A percentile compares a stretch with the other conserved stretches of the same genome.
Evolutionary conservation across 37 sponge, comb jelly and placozoan genomes (phyloP).

Genomic region (Ephydatia muelleri): DNA sequence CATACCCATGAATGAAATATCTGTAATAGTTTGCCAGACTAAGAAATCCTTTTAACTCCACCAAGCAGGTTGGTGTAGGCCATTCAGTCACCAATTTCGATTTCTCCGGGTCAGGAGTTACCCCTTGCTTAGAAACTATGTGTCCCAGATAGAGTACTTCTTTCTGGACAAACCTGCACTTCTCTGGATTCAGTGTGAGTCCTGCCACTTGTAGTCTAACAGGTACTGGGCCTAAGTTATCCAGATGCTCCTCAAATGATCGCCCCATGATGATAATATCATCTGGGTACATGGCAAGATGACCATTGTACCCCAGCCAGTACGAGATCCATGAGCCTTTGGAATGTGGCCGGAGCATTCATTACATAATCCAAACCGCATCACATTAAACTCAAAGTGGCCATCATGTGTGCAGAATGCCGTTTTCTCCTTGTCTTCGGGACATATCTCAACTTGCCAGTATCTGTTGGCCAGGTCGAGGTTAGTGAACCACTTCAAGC

Average conservation of each 20-base stretch:
- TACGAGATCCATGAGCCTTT: slow-evolving; percentile 26
- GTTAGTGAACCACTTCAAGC: slow-evolving; percentile 4
- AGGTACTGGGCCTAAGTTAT: neutral
- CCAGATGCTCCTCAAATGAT: slow-evolving; percentile 21
- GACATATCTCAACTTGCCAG: slow-evolving; percentile 12
- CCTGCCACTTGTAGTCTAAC: neutral
- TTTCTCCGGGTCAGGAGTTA: slow-evolving; percentile 24
- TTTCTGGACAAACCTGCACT: neutral
- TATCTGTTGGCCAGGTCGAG: slow-evolving; percentile 13
- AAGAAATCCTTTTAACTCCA: slow-evolving; percentile 34
- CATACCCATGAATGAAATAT: slow-evolving; percentile 8
- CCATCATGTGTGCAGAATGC: slow-evolving; percentile 21
- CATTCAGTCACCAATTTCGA: slow-evolving; percentile 13
- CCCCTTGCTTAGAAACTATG: slow-evolving; percentile 23
- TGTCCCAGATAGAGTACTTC: slow-evolving; percentile 23
- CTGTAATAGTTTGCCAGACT: slow-evolving; percentile 31
- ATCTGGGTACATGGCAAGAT: slow-evolving; percentile 12
- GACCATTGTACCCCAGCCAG: neutral
- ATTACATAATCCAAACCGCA: slow-evolving; percentile 25
- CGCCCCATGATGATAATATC: slow-evolving; percentile 14
- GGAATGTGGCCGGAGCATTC: slow-evolving; percentile 12
- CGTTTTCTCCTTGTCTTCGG: slow-evolving; percentile 10
- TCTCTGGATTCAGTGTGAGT: neutral
- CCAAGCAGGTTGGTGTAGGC: slow-evolving; percentile 19
- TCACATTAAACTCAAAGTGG: slow-evolving; percentile 14